Percentiles rank a stretch among this genome's conserved stretches.
Conservation (phyloP, 1,140 invertebrate genomes). For the Halesus radiatus region DNA sequence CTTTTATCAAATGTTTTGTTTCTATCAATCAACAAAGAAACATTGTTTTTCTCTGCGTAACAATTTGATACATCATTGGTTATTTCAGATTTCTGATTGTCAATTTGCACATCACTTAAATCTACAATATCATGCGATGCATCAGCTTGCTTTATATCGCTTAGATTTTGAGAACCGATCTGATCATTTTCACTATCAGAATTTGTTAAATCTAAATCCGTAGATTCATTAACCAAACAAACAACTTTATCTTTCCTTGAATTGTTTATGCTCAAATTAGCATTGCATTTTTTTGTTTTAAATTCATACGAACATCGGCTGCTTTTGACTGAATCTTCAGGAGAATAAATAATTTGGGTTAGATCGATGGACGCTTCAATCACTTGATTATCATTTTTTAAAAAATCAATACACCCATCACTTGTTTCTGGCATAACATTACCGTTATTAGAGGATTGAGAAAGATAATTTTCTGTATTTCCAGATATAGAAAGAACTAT, state of each 20-base stretch:
- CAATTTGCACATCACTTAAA: no score
- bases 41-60: no score
- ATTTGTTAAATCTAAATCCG: background rate
- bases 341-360: background rate
- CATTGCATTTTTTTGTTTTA: no score
- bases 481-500: background rate
- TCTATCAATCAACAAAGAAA: no score
- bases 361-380: constrained; percentile 8
- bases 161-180: no score
- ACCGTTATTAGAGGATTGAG: background rate
- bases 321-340: background rate
- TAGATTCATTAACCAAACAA: background rate
- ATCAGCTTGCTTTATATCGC: no score
- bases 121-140: no score
- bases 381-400: background rate
- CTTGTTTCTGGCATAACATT: background rate
- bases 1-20: background rate
- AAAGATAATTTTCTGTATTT: no score
- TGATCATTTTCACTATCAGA: background rate
- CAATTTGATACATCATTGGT: no score
- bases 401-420: background rate
- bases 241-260: no score
- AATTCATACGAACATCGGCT: background rate
- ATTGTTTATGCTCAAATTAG: no score
- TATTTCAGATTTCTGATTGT: no score